Conservation (phyloP, 2,888 invertebrate genomes). For the Dendrolimus pini region DNA sequence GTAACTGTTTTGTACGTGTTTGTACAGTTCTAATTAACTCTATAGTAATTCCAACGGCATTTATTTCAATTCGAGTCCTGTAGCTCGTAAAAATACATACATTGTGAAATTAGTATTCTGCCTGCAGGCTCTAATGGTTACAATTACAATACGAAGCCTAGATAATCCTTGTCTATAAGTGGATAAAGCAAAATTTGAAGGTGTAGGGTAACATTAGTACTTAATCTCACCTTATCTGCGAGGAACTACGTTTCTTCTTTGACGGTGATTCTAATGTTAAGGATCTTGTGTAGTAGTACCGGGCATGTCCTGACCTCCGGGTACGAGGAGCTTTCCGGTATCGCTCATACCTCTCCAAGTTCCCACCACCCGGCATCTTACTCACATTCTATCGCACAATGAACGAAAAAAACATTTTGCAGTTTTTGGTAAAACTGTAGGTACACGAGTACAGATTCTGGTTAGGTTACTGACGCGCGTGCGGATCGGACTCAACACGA, state of each 20-base stretch:
- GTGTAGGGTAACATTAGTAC: too few species aligned
- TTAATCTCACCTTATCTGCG: conserved; percentile 36
- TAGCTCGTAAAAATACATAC: too few species aligned
- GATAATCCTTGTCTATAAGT: too few species aligned
- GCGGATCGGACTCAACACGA: conserved; percentile 28
- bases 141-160: too few species aligned
- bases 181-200: too few species aligned
- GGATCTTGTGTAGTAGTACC: conserved; percentile 55
- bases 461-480: conserved; percentile 35
- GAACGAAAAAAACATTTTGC: conserved; percentile 19
- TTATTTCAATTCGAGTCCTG: too few species aligned
- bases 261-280: conserved; percentile 35
- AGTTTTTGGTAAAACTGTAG: conserved; percentile 12
- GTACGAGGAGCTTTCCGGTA: conserved; percentile 49
- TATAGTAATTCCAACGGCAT: too few species aligned
- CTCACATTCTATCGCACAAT: conserved; percentile 35
- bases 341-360: conserved; percentile 41
- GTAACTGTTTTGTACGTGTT: too few species aligned
- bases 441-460: conserved; percentile 1
- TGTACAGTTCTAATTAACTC: too few species aligned
- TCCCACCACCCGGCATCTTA: conserved; percentile 52
- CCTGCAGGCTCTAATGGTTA: too few species aligned
- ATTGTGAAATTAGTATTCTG: too few species aligned
- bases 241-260: conserved; percentile 21
- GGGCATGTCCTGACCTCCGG: conserved; percentile 42